phyloP scores from a whole-genome alignment of 2,888 invertebrate genomes.

The Agrochola circellaris region DNA sequence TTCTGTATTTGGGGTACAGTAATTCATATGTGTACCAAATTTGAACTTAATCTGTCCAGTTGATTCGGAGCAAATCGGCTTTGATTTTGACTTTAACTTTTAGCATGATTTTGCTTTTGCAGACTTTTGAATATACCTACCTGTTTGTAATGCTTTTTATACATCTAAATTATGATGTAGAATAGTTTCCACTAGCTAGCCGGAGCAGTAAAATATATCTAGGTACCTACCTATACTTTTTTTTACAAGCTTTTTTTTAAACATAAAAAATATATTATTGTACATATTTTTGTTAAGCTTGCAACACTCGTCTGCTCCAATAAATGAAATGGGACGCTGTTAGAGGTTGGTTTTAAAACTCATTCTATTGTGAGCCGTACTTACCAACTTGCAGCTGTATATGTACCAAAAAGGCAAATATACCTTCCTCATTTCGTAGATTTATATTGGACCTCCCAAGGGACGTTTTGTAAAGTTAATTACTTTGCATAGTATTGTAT shows the following conservation, averaged over 20 bases:
- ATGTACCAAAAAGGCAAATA: not conserved
- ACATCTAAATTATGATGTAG: not conserved
- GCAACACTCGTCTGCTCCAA: not conserved
- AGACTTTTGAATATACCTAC: not conserved
- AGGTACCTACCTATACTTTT: not conserved
- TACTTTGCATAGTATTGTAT: not conserved
- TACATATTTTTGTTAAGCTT: not conserved
- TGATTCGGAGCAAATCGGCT: too few species aligned
- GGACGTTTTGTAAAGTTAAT: not conserved
- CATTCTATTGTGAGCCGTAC: not conserved
- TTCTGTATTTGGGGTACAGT: too few species aligned
- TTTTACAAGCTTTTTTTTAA: not conserved
- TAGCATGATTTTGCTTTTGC: conserved; percentile 8
- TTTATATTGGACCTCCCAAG: not conserved
- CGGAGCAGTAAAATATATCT: not conserved
- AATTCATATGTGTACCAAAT: too few species aligned
- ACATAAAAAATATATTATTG: not conserved
- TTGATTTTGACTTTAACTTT: too few species aligned
- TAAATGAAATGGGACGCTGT: conserved; percentile 1
- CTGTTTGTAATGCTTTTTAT: too few species aligned
- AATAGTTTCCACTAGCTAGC: conserved; percentile 1
- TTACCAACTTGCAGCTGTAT: not conserved
- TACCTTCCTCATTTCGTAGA: not conserved
- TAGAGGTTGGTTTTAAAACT: not conserved
- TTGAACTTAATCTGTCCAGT: too few species aligned